Base-by-base conservation (phyloP, 1,140 invertebrate species). In the Zophobas atratus region DNA sequence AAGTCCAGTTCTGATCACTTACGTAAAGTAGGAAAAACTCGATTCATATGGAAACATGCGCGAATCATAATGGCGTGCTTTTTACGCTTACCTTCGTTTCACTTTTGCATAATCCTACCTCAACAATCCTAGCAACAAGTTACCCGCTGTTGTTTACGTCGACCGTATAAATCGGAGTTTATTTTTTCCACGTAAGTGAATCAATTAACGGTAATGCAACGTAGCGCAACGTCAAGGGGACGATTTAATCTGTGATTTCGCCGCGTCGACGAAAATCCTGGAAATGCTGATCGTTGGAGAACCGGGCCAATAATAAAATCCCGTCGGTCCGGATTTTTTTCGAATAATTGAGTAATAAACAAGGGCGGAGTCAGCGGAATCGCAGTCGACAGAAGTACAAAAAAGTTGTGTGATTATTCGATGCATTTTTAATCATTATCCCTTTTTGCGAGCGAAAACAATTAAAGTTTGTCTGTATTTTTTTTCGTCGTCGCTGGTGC, bases 361-460 rank as follows among this genome's bases (percentile, higher is more conserved):
- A 77, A 75, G 55, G 63, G 57, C 60, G 20, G 43, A 77, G n/a
- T 80, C 79, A 77, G 79, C 79, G 75, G 75, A 80, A 76, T 20
- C 20, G 20, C 20, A 20, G 20, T 20, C 20, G 20, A 20, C 20
- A 20, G 20, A 20, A 20, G 20, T 20, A 20, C 20, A 20, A 20
- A 51, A 51, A 51, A 46, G 8, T 46, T 46, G 3, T 46, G 43
- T 8, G 43, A 72, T 20, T 53, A 34, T 57, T 70, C 78, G 77
- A 80, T 81, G 78, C 78, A 81, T 81, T 80, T 81, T 81, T 81
- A 81, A 81, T 80, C 78, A 78, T 80, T 77, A 77, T 79, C 67
- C 20, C 72, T 60, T 75, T 77, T 72, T 75, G 60, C 48, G 57
- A 48, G 36, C 36, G 78, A 81, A 79, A 81, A 81, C 80, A 81